These are phyloP conservation scores for Lumbricus terrestris DNA, from an alignment of 2,888 invertebrate genomes.

Conservation along the genomic window DNA sequence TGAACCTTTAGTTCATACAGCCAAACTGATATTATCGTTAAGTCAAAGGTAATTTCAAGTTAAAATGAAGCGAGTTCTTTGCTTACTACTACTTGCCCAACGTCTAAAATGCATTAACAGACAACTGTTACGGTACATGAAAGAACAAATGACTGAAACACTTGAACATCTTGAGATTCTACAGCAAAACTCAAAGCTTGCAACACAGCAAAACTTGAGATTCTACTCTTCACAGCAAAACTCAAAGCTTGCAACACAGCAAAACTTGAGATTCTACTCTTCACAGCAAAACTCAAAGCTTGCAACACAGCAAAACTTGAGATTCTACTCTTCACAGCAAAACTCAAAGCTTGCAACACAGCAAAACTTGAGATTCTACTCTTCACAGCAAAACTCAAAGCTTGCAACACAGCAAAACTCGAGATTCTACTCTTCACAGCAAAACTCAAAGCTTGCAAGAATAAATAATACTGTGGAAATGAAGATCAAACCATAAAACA, in stretches of 20 bases:
- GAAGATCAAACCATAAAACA: slow-evolving; percentile 3
- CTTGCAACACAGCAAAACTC: neutral
- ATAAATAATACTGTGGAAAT: neutral
- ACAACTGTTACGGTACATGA: neutral
- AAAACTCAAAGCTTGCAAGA: neutral
- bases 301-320: too few species aligned
- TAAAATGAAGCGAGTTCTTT: neutral
- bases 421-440: neutral
- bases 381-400: neutral
- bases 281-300: neutral
- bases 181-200: neutral
- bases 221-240: neutral
- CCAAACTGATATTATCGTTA: neutral
- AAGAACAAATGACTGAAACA: neutral
- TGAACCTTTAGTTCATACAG: neutral
- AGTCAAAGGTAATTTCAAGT: neutral
- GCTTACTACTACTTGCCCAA: neutral
- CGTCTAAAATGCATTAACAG: neutral
- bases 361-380: too few species aligned
- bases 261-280: too few species aligned
- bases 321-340: neutral
- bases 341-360: neutral
- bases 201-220: too few species aligned
- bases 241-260: neutral
- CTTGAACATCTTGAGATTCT: neutral